Base-by-base conservation (phyloP, 2,888 invertebrate species). In the Auanema freiburgensis region DNA sequence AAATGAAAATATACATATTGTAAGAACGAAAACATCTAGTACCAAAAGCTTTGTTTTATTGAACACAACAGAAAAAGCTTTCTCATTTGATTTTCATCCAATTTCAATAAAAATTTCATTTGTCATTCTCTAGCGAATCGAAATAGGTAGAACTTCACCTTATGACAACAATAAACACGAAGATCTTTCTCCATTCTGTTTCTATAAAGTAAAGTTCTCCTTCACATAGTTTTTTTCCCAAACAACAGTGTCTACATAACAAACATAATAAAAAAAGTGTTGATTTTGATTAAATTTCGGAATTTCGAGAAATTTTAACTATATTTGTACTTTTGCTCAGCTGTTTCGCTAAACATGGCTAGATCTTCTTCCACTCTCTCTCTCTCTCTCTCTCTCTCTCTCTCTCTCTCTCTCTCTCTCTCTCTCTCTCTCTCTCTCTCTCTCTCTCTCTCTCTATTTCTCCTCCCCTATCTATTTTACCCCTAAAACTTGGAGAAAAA, bases 361-460 rank as follows among this genome's bases (percentile, higher is more conserved):
- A 6, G 25, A 4, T 2, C 6, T 33, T 25, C 55, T 24, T 41
- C 44, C 46, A 40, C 60, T 46, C 54, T 23, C 46, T 33, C 46
- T 60, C 40, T 43, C 6, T 11, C 60, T 16, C 5, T 24, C 43
- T 25, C 46, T 46, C 49, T 33, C 40, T 49, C 42, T 55, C 40
- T 42, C 42, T 41, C 43, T 55, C 24, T 53, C 21, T 44, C 42
- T 41, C 44, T 52, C 40, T 55, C 60, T 49, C 54, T 44, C 58
- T 58, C 44, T 50, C 4, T 3, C 5, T 43, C 44, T 18, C 5
- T 51, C 11, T n/a, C 11, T 53, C 14, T 21, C 24, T 16, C 54
- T 53, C 11, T 53, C 8, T 21, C 54, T 14, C 24, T 21, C 54
- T 53, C 54, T 33, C 51, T 51, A 11, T 51, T n/a, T 18, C 18